These are phyloP conservation scores for Bolinopsis microptera DNA, from an alignment of 37 sponge, comb jelly and placozoan species.

Conservation along the genomic window DNA sequence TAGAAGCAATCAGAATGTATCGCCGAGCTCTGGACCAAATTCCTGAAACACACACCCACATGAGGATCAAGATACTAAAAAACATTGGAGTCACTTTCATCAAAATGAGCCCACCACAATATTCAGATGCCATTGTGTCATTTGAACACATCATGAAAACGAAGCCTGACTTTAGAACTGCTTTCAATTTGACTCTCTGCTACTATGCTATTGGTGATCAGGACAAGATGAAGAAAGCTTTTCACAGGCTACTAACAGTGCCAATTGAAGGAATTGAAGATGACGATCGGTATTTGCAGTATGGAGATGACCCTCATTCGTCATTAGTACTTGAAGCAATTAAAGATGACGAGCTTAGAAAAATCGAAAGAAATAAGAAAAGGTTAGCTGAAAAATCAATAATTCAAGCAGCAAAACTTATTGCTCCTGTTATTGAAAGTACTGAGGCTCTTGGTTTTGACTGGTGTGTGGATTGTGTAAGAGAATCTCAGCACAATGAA, in stretches of 20 bases:
- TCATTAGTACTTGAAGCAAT: constrained; percentile 86
- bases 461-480: constrained; percentile 94
- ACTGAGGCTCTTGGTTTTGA: constrained; percentile 94
- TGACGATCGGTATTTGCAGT: constrained; percentile 77
- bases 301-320: constrained; percentile 87
- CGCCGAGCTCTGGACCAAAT: constrained; percentile 96
- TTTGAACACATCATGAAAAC: constrained; percentile 89
- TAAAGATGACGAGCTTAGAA: constrained; percentile 83
- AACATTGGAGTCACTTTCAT: constrained; percentile 91
- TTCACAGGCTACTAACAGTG: constrained; percentile 77
- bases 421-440: constrained; percentile 85
- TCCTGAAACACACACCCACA: constrained; percentile 72
- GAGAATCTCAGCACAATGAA: constrained; percentile 76
- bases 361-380: constrained; percentile 78
- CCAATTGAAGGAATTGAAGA: constrained; percentile 73
- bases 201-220: constrained; percentile 89
- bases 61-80: constrained; percentile 85
- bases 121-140: constrained; percentile 89
- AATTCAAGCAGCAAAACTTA: constrained; percentile 91
- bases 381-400: constrained; percentile 81
- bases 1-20: constrained; percentile 95
- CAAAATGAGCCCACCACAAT: constrained; percentile 81
- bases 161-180: constrained; percentile 81
- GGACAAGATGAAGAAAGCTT: constrained; percentile 90
- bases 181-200: constrained; percentile 85